Evolutionary conservation across 2,797 vertebrate genomes (phyloP).

Genomic region (Sebastes iracundus): DNA sequence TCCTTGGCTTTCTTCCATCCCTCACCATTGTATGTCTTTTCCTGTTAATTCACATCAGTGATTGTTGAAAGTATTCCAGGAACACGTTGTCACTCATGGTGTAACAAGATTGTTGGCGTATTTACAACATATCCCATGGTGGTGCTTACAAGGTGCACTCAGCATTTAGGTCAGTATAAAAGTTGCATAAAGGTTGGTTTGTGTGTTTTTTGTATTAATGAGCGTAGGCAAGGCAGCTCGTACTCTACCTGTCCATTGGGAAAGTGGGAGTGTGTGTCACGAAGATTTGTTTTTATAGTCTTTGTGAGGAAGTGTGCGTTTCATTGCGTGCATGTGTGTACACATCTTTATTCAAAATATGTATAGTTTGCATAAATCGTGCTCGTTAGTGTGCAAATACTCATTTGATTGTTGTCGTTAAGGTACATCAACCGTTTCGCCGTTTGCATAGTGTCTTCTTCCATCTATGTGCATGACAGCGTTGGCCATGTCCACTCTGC

Average conservation of each 20-base stretch:
- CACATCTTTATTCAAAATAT: not conserved
- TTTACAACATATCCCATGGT: slow-evolving; percentile 3
- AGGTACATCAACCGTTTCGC: not conserved
- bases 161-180: slow-evolving; percentile 19
- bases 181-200: not conserved
- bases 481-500: slow-evolving; percentile 31
- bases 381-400: not conserved
- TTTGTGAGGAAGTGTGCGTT: not conserved
- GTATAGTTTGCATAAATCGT: not conserved
- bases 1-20: slow-evolving; percentile 17
- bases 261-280: not conserved
- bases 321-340: not conserved
- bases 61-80: slow-evolving; percentile 7
- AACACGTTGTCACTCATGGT: slow-evolving; percentile 13
- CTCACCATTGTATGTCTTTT: slow-evolving; percentile 10
- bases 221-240: not conserved
- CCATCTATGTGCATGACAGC: slow-evolving; percentile 9
- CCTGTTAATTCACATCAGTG: slow-evolving; percentile 14
- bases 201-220: slow-evolving; percentile 3
- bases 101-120: not conserved
- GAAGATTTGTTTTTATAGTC: not conserved
- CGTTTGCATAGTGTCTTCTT: not conserved
- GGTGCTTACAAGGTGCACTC: not conserved
- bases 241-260: not conserved
- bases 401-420: not conserved